phyloP scores from a whole-genome alignment of 2,797 vertebrate species.

The Oceanodroma leucorhoa region DNA sequence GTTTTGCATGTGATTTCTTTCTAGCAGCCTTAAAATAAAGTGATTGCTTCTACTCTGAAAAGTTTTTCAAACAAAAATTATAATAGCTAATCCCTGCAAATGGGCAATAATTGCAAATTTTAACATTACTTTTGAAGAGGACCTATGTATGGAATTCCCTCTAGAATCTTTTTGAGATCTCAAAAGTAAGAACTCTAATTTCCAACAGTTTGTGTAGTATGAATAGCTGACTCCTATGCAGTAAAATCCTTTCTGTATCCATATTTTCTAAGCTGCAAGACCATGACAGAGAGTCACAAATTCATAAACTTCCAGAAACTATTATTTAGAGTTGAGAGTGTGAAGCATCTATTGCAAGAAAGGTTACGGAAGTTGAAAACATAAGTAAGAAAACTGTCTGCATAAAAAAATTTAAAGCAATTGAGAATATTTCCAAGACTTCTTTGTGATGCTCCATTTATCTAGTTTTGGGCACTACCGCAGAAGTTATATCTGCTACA shows the following conservation, averaged over 20 bases:
- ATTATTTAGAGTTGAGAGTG: not conserved
- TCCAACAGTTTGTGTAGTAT: not conserved
- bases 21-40: conserved; percentile 15
- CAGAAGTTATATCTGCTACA: not conserved
- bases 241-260: not conserved
- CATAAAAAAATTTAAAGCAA: not conserved
- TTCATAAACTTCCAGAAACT: not conserved
- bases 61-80: conserved; percentile 9
- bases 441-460: not conserved
- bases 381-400: not conserved
- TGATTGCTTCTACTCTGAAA: not conserved
- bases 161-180: not conserved
- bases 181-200: not conserved
- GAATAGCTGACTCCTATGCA: not conserved
- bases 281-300: not conserved
- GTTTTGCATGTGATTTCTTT: not conserved
- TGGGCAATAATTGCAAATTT: not conserved
- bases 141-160: not conserved
- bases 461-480: not conserved
- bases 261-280: not conserved
- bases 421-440: not conserved
- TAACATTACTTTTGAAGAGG: not conserved
- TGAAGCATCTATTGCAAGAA: not conserved
- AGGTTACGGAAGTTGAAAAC: not conserved
- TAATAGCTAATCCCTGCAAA: conserved; percentile 33